Evolutionary conservation across 2,113 vertebrate genomes (phyloP).

Genomic region (Passerina amoena): DNA sequence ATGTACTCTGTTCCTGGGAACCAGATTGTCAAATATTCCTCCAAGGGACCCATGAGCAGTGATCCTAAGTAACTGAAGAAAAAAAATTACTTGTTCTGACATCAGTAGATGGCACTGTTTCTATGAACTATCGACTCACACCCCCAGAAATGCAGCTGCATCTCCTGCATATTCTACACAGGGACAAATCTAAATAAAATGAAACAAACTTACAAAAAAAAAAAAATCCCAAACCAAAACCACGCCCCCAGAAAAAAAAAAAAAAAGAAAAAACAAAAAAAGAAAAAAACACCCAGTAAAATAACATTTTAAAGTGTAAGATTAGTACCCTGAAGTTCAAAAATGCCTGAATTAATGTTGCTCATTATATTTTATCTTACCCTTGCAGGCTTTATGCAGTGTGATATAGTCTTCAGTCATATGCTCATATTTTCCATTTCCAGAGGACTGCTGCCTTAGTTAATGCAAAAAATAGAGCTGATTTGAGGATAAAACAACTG

Average conservation of each 20-base stretch:
- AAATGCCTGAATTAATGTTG: neutral
- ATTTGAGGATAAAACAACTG: neutral
- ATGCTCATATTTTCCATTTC: neutral
- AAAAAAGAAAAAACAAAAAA: no score
- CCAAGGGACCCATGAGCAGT: rapidly evolving
- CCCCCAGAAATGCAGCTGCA: neutral
- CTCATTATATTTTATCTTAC: neutral
- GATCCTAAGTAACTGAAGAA: neutral
- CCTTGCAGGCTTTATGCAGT: neutral
- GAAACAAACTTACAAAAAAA: neutral
- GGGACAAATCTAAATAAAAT: neutral
- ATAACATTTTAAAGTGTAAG: neutral
- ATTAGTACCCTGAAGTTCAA: neutral
- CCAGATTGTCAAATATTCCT: neutral
- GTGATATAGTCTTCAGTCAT: neutral
- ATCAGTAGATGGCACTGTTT: conserved; percentile 69
- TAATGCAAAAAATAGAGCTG: neutral
- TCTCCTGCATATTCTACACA: neutral
- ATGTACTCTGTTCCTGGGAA: neutral
- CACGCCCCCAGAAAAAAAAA: rapidly evolving
- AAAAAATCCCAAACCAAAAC: neutral
- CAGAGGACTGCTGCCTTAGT: neutral
- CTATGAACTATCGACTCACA: conserved; percentile 27
- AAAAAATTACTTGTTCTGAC: neutral
- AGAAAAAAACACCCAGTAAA: neutral